A percentile compares a stretch with the other conserved stretches of the same genome.
These are phyloP conservation scores for Sorex araneus DNA, from an alignment of 2,113 vertebrate genomes.

Conservation along the genomic window DNA sequence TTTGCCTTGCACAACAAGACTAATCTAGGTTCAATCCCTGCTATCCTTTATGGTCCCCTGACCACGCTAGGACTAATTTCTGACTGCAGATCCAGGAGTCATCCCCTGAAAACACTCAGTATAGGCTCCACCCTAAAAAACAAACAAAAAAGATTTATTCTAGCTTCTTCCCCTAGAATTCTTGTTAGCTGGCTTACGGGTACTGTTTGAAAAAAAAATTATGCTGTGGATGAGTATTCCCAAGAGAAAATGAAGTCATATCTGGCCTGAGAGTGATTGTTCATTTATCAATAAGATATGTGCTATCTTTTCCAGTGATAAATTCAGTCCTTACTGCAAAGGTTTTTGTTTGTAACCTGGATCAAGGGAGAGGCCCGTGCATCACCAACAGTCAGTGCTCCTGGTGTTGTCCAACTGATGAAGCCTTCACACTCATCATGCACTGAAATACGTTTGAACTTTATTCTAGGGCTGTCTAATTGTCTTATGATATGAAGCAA, in stretches of 20 bases:
- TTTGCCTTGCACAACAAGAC: no score
- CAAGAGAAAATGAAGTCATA: conserved; percentile 79
- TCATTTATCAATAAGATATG: conserved; percentile 75
- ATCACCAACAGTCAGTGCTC: conserved; percentile 26
- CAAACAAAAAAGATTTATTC: background rate
- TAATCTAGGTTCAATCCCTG: no score
- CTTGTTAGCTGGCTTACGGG: background rate
- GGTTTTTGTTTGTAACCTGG: conserved; percentile 58
- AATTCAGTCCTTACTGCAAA: conserved; percentile 60
- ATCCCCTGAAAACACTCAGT: no score
- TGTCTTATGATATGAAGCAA: conserved; percentile 36
- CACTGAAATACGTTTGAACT: conserved; percentile 51
- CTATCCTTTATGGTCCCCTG: no score
- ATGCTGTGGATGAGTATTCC: conserved; percentile 36
- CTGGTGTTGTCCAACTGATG: conserved; percentile 17
- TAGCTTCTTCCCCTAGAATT: background rate
- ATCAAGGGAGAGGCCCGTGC: conserved; percentile 13
- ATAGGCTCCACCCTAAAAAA: no score
- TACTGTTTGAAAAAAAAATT: conserved; percentile 59
- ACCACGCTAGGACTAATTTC: no score
- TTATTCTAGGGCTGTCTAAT: conserved; percentile 41
- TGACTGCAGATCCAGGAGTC: no score
- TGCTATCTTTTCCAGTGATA: conserved; percentile 74
- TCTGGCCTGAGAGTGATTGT: conserved; percentile 70
- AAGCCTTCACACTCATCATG: conserved; percentile 30